These are phyloP conservation scores for Molothrus ater DNA, from an alignment of 2,797 vertebrate species.

Conservation along the genomic window DNA sequence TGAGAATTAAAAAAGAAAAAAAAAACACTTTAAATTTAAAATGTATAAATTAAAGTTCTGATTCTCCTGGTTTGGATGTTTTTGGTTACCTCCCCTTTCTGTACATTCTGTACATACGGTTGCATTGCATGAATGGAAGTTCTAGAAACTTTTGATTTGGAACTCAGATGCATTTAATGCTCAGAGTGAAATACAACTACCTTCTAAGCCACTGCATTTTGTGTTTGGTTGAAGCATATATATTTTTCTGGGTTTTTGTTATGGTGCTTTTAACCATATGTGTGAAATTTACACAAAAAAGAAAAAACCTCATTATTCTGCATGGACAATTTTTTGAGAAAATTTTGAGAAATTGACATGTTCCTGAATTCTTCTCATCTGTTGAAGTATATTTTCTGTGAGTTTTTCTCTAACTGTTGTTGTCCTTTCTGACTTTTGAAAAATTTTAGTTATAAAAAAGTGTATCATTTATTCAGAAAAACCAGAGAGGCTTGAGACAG, in stretches of 20 bases:
- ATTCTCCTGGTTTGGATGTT: not conserved
- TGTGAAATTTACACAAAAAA: not conserved
- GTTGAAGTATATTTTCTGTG: not conserved
- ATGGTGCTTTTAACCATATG: not conserved
- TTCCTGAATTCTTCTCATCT: not conserved
- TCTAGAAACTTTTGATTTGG: not conserved
- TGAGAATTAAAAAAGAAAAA: not conserved
- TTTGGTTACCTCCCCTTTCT: no score
- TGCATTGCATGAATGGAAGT: not conserved
- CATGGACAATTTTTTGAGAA: not conserved
- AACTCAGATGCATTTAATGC: not conserved
- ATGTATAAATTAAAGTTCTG: not conserved
- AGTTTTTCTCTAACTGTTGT: not conserved
- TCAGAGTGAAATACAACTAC: not conserved
- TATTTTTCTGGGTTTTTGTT: not conserved
- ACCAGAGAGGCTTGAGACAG: not conserved
- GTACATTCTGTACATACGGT: not conserved
- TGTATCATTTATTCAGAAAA: not conserved
- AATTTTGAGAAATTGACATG: not conserved
- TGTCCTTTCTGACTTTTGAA: not conserved
- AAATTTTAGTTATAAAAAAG: not conserved
- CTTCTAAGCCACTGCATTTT: not conserved
- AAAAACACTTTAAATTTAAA: not conserved
- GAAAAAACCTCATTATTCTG: rapidly evolving
- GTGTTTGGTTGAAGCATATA: not conserved